Evolutionary conservation across 1,140 invertebrate genomes (phyloP).

Genomic region (Camponotus vicinus): DNA sequence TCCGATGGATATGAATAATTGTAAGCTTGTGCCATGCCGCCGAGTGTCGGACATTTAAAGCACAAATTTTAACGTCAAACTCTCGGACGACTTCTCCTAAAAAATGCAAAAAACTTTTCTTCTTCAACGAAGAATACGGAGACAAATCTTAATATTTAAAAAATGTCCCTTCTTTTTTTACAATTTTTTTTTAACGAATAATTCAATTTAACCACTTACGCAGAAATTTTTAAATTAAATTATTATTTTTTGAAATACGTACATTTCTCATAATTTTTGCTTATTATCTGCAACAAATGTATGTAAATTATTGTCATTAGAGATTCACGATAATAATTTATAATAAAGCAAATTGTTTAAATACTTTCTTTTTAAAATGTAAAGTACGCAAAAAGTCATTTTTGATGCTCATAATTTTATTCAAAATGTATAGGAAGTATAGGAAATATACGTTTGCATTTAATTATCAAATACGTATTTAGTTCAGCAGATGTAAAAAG

Average conservation of each 20-base stretch:
- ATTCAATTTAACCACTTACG: not conserved
- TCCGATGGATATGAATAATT: slow-evolving; percentile 64
- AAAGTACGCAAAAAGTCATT: not conserved
- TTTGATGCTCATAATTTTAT: not conserved
- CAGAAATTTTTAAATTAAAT: slow-evolving; percentile 19
- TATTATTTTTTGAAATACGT: slow-evolving; percentile 10
- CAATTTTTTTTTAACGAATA: not conserved
- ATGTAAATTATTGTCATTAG: not conserved
- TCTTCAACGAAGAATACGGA: not conserved
- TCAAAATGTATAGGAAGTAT: not conserved
- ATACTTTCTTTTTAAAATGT: not conserved
- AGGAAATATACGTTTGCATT: not conserved
- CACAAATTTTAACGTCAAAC: slow-evolving; percentile 45
- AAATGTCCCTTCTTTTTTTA: not conserved
- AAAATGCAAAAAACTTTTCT: slow-evolving; percentile 3
- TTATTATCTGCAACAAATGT: not conserved
- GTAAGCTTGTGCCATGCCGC: slow-evolving; percentile 30
- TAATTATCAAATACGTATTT: slow-evolving; percentile 38
- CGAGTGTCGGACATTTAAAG: slow-evolving; percentile 34
- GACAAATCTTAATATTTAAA: slow-evolving; percentile 38
- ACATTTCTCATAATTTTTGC: not conserved
- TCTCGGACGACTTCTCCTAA: not conserved
- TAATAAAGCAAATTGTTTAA: not conserved
- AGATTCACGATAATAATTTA: slow-evolving; percentile 7
- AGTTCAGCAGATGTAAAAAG: not conserved